Percentiles rank a stretch among this genome's conserved stretches.
Evolutionary conservation across 2,888 invertebrate species (phyloP).

Genomic region (Yponomeuta sedellus): DNA sequence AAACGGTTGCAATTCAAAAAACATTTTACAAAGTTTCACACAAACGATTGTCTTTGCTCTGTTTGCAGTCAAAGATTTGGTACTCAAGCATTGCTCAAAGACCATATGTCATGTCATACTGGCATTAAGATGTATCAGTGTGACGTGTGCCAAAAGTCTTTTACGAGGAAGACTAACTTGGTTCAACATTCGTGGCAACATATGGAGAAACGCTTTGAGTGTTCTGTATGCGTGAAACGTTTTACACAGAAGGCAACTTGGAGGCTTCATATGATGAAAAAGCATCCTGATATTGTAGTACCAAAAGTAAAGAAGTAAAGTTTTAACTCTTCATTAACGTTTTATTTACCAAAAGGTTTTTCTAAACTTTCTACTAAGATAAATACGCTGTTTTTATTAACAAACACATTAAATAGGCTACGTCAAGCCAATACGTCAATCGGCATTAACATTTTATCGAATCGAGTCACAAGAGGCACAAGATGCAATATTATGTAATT

Average conservation of each 20-base stretch:
- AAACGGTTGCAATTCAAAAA: not conserved
- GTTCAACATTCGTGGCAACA: conserved; percentile 56
- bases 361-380: too few relatives aligned
- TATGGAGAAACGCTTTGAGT: conserved; percentile 40
- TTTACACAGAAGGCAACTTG: conserved; percentile 66
- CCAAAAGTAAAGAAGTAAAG: not conserved
- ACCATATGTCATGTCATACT: conserved; percentile 32
- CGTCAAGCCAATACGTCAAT: too few relatives aligned
- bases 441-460: too few relatives aligned
- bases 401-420: too few relatives aligned
- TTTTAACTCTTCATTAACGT: not conserved
- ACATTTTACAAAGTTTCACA: conserved; percentile 8
- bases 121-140: conserved; percentile 42
- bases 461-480: too few relatives aligned
- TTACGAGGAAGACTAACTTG: conserved; percentile 52
- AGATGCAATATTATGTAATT: too few relatives aligned
- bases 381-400: too few relatives aligned
- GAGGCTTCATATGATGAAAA: conserved; percentile 60
- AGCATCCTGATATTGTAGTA: conserved; percentile 41
- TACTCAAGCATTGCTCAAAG: not conserved
- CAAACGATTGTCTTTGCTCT: conserved; percentile 30
- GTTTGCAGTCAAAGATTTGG: conserved; percentile 37
- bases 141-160: conserved; percentile 50
- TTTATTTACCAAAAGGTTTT: too few relatives aligned
- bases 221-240: conserved; percentile 55